Conservation (phyloP, 2,113 vertebrate species). For the human region DNA sequence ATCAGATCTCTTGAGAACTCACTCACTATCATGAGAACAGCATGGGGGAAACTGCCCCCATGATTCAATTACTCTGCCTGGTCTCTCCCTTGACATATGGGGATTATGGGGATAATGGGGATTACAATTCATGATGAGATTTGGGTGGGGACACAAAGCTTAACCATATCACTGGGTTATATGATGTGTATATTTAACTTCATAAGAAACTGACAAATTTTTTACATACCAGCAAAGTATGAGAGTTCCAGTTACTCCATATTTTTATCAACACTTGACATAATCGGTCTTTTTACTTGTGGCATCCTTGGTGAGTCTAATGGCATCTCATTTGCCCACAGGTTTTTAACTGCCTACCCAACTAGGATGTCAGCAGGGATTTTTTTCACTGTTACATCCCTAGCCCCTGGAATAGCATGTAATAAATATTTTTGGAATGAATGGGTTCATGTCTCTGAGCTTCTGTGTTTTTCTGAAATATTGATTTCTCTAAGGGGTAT, state of each 20-base stretch:
- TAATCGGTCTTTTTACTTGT: neutral
- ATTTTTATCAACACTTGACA: neutral
- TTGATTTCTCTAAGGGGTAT: neutral
- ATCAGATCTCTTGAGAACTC: too few species aligned
- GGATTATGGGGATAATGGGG: too few species aligned
- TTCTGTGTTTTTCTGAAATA: slow-evolving; percentile 17
- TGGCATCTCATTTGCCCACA: neutral
- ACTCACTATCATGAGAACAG: too few species aligned
- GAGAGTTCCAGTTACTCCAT: neutral
- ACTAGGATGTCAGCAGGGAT: neutral
- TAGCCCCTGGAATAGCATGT: neutral
- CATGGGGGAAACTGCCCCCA: too few species aligned
- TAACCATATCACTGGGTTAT: neutral
- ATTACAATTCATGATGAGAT: too few species aligned
- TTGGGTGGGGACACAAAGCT: too few species aligned
- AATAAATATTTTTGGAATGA: slow-evolving; percentile 7
- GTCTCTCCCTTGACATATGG: too few species aligned
- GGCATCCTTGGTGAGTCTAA: neutral
- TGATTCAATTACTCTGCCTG: too few species aligned
- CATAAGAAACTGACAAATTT: neutral
- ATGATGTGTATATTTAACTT: neutral
- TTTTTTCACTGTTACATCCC: neutral
- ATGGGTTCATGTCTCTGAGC: neutral
- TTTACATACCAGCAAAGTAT: neutral
- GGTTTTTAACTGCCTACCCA: neutral